Evolutionary conservation across 2,113 vertebrate species (phyloP), one percentile per base, ranked within the genome.

Genomic region (Entelurus aequoreus): DNA sequence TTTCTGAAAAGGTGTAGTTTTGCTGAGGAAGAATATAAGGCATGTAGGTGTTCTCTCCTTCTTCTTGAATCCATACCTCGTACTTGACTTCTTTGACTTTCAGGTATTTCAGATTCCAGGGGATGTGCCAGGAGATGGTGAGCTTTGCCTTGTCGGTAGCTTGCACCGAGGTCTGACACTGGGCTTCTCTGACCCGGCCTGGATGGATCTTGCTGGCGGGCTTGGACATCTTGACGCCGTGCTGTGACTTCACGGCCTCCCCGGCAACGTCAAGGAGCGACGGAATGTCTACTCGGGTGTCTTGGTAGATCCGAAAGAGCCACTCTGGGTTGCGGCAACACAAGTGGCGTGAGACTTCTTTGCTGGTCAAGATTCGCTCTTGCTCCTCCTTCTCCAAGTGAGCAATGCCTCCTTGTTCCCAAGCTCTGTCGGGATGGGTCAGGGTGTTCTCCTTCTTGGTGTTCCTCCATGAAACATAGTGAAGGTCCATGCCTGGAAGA

Each of bases 61-160:
- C 95, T 78, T 99, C 97, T 87, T 99, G 97, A 71, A 99, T 96
- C 97, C 97, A 99, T 53, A 99, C 96, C 82, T 99, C 96, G 0
- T 99, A 99, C 82, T 92, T 94, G 9, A 99, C 95, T 69, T 99
- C 96, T 83, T 91, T 87, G 48, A 98, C 95, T 79, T 97, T 97
- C 70, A 99, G 84, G 83, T 94, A 99, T 77, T 91, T 95, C 63
- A 99, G 90, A 81, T 99, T 99, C 97, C 97, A 99, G 0, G 96
- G 97, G 44, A 96, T 94, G 86, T 98, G 93, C 97, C 97, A 99
- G 15, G 94, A 95, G 54, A 99, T 93, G 0, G 90, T 87, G 61
- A 99, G 93, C 74, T 91, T 94, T 6, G 96, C 96, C 84, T 95
- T 94, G 0, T 89, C 91, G 0, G 90, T 86, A 0, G 92, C 94